These are phyloP conservation scores for Cheirogaleus medius DNA, from an alignment of 2,113 vertebrate genomes.

Conservation along the genomic window DNA sequence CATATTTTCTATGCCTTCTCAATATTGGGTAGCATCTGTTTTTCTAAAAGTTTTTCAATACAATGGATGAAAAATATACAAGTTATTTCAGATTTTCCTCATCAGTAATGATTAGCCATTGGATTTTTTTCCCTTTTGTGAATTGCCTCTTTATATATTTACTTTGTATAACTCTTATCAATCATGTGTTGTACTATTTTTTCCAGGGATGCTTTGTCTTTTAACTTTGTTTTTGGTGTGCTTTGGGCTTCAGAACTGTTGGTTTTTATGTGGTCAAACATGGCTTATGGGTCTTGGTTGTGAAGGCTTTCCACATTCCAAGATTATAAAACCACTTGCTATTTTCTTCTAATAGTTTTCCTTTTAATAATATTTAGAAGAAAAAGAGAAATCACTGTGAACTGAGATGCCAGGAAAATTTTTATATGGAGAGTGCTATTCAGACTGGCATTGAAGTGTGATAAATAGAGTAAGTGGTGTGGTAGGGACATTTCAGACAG, in stretches of 20 bases:
- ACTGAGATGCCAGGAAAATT: neutral
- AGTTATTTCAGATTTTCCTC: constrained; percentile 33
- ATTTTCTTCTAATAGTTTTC: neutral
- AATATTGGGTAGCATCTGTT: neutral
- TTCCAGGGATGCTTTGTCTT: constrained; percentile 5
- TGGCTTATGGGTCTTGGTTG: neutral
- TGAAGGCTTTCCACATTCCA: neutral
- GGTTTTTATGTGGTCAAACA: neutral
- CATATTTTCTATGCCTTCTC: neutral
- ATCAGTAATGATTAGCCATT: neutral
- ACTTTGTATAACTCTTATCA: neutral
- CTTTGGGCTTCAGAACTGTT: constrained; percentile 21
- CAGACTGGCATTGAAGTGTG: constrained; percentile 8
- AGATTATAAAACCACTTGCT: constrained; percentile 17
- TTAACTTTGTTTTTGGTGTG: neutral
- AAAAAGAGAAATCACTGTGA: constrained; percentile 33
- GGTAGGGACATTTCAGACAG: neutral
- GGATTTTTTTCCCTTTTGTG: constrained; percentile 8
- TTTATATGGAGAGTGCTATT: neutral
- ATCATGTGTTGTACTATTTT: neutral
- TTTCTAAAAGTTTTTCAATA: neutral
- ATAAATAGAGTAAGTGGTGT: neutral
- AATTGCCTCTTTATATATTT: neutral
- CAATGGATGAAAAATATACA: neutral
- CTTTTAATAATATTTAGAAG: constrained; percentile 28